These are phyloP conservation scores for Dioctria linearis DNA, from an alignment of 2,888 invertebrate genomes.

Conservation along the genomic window DNA sequence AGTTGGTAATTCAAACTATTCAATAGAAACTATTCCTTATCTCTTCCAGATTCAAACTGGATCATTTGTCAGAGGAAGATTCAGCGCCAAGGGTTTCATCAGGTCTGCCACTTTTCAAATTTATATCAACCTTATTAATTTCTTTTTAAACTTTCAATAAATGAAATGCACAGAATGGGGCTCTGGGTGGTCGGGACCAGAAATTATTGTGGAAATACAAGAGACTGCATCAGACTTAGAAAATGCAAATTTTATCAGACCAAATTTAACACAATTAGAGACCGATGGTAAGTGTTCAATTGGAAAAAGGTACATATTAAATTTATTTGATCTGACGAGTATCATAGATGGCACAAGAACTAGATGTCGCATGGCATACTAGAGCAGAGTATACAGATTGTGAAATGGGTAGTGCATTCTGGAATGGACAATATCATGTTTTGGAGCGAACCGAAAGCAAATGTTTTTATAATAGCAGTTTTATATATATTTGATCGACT, in stretches of 20 bases:
- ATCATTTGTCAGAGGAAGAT: slow-evolving; percentile 64
- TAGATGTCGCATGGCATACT: too few species aligned
- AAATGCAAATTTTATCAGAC: slow-evolving; percentile 61
- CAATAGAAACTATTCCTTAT: not conserved
- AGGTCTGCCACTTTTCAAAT: slow-evolving; percentile 62
- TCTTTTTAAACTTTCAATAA: slow-evolving; percentile 25
- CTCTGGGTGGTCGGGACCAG: slow-evolving; percentile 68
- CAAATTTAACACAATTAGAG: slow-evolving; percentile 61
- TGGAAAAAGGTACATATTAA: too few species aligned
- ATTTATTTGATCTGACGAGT: too few species aligned
- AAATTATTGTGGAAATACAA: slow-evolving; percentile 70
- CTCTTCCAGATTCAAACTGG: slow-evolving; percentile 63
- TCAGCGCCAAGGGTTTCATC: slow-evolving; percentile 66
- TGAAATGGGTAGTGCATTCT: too few species aligned
- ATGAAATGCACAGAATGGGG: slow-evolving; percentile 67
- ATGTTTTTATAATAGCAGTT: too few species aligned
- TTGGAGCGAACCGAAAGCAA: too few species aligned
- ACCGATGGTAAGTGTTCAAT: slow-evolving; percentile 58
- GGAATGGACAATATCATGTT: too few species aligned
- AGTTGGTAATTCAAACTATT: not conserved
- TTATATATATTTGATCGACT: too few species aligned
- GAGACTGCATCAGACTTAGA: slow-evolving; percentile 66
- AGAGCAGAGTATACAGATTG: too few species aligned
- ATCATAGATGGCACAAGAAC: too few species aligned
- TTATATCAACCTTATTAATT: not conserved